phyloP scores from a whole-genome alignment of 2,113 vertebrate species.

The Ginglymostoma cirratum region DNA sequence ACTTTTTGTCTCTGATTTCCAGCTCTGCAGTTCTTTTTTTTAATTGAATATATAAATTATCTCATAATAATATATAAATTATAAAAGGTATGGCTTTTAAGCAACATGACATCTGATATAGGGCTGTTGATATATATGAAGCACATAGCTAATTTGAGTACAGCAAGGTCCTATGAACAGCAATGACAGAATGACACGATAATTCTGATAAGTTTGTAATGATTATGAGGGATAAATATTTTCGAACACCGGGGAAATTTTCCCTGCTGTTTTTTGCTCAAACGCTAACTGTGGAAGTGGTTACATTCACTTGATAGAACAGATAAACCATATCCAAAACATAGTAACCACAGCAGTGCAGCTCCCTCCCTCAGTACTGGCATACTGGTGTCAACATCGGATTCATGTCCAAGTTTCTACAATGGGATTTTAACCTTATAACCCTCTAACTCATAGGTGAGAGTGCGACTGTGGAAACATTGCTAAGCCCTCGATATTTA shows the following conservation, averaged over 20 bases:
- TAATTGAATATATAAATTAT: too few relatives aligned
- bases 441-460: neutral
- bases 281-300: too few relatives aligned
- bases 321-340: neutral
- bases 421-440: neutral
- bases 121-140: neutral
- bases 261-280: neutral
- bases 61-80: too few relatives aligned
- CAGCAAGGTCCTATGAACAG: neutral
- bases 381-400: neutral
- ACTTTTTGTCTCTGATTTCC: too few relatives aligned
- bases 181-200: neutral
- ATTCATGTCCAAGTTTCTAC: neutral
- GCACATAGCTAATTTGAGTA: neutral
- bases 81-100: too few relatives aligned
- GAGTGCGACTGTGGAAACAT: neutral
- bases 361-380: neutral
- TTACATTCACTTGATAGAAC: too few relatives aligned
- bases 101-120: neutral
- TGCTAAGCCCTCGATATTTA: neutral
- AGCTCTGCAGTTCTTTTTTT: too few relatives aligned
- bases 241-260: neutral
- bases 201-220: neutral
- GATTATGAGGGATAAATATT: neutral
- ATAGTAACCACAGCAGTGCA: neutral